Evolutionary conservation across 1,140 invertebrate species (phyloP), one percentile per base, ranked within the genome.

Genomic region (Pseudomyrmex cubaensis): DNA sequence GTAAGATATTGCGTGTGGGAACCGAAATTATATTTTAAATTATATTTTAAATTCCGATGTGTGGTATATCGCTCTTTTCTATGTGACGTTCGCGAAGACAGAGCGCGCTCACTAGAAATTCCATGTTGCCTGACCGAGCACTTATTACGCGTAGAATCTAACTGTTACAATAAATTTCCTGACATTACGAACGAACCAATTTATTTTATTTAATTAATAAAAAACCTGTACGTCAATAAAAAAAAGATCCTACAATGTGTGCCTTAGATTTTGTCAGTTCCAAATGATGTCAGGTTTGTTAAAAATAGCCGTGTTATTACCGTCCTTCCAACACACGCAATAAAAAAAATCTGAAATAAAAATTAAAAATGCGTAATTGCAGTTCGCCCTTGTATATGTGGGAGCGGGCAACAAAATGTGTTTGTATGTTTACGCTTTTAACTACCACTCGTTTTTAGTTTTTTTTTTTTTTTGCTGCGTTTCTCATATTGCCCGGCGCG

Each of bases 351-450:
- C 2, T 50, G 44, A 67, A 50, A 64, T 78, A n/a, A 46, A 46
- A 4, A 35, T 7, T 56, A 69, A 77, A 35, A 35, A 5, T 35
- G 22, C 22, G 44, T 25, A 22, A n/a, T n/a, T 12, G 12, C 35
- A 56, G 20, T 44, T 63, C 7, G 1, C 1, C 4, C 35, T 35
- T 35, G 35, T 35, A 13, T 2, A 15, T 10, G n/a, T 46, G 57
- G 46, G 44, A n/a, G 13, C n/a, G 44, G 25, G 50, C 50, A 44
- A 67, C 67, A 46, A 78, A 56, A 78, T 78, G 20, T 67, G 17
- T 66, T 75, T 48, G 46, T 74, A 75, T n/a, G 46, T 63, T 54
- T 69, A 69, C 4, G 17, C 48, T 67, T 76, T 20, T 20, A 77
- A 67, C 50, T n/a, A 46, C 1, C 9, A 22, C 10, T 77, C 17